These are phyloP conservation scores for Heteractis magnifica DNA, from an alignment of 92 coral and sea anemone species.

Conservation along the genomic window DNA sequence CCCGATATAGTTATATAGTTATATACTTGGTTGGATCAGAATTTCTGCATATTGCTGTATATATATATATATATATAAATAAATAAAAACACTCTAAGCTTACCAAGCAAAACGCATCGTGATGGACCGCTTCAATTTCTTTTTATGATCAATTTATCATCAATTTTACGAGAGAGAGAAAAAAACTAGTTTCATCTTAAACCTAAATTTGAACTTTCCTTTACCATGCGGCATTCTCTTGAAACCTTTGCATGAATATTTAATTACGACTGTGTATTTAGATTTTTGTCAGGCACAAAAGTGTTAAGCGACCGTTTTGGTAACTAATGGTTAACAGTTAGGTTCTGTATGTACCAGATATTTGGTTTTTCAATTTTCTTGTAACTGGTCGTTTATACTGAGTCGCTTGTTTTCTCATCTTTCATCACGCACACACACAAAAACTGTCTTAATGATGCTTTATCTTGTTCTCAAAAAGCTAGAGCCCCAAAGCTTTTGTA, in stretches of 20 bases:
- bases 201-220: too few relatives aligned
- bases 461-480: not conserved
- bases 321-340: not conserved
- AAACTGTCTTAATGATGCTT: not conserved
- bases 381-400: not conserved
- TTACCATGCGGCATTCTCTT: too few relatives aligned
- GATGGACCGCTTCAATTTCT: too few relatives aligned
- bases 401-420: not conserved
- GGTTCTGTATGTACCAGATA: not conserved
- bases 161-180: too few relatives aligned
- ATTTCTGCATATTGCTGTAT: too few relatives aligned
- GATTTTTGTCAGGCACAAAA: not conserved
- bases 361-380: not conserved
- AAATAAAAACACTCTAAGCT: too few relatives aligned
- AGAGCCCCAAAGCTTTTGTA: not conserved
- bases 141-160: too few relatives aligned
- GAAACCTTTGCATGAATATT: not conserved
- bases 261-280: not conserved
- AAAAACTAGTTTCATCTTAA: too few relatives aligned
- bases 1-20: too few relatives aligned
- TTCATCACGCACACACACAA: not conserved
- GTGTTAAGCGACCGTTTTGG: not conserved
- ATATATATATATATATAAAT: too few relatives aligned
- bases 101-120: too few relatives aligned
- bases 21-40: too few relatives aligned